A percentile compares a stretch with the other conserved stretches of the same genome.
phyloP scores from a whole-genome alignment of 2,888 invertebrate genomes.

The Torymus texanus region DNA sequence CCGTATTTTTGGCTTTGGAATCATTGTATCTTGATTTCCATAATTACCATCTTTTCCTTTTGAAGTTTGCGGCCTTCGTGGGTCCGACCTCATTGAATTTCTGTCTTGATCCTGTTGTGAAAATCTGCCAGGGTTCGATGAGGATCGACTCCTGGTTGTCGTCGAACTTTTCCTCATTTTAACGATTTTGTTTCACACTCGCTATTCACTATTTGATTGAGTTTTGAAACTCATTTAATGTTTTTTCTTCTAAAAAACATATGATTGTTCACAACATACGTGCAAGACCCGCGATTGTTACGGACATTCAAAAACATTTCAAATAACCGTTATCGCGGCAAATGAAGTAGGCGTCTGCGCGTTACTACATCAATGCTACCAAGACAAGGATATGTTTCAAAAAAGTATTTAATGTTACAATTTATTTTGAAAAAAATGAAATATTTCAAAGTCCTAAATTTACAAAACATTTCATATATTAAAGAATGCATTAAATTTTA shows the following conservation, averaged over 20 bases:
- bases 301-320: conserved; percentile 14
- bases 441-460: too few species aligned
- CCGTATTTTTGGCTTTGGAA: conserved; percentile 65
- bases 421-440: too few species aligned
- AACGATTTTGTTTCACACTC: not conserved
- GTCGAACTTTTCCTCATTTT: conserved; percentile 61
- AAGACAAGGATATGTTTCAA: not conserved
- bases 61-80: conserved; percentile 56
- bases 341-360: not conserved
- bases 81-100: conserved; percentile 58
- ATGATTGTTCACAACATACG: not conserved
- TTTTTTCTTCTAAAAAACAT: not conserved
- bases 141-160: conserved; percentile 62
- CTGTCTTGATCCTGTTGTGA: conserved; percentile 63
- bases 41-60: conserved; percentile 58
- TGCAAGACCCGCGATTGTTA: too few species aligned
- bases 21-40: conserved; percentile 61
- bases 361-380: conserved; percentile 27
- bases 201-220: not conserved
- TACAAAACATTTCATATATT: too few species aligned
- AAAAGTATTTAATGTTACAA: too few species aligned
- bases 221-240: not conserved
- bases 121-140: conserved; percentile 65
- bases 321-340: conserved; percentile 27
- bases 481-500: too few species aligned